Evolutionary conservation across 2,797 vertebrate genomes (phyloP), one percentile per base, ranked within the genome.

Genomic region (Cercopithecus neglectus): DNA sequence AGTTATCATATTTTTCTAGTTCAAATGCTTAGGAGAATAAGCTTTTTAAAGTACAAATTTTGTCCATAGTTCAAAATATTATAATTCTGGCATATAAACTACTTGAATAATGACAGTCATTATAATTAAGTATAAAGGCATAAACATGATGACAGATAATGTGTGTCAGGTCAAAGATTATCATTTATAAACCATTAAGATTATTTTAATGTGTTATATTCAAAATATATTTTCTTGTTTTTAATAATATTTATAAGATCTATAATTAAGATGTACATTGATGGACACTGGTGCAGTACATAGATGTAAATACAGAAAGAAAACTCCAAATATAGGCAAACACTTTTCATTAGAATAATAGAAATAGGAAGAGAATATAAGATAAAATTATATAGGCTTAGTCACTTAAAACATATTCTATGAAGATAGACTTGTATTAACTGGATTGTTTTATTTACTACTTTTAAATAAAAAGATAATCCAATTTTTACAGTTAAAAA

Each of bases 111-210:
- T 28, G 94, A 57, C 48, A 90, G 36, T 72, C 96, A 84, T 97
- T 86, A 79, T 91, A 96, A 84, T 80, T 85, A 87, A 95, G 33
- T 96, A 33, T 44, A 96, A 96, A 98, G 59, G 30, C 75, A 67
- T 90, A 97, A 97, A 95, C 48, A 95, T 22, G 14, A 96, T 64
- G 12, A 81, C 81, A 95, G 88, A 41, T 81, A 92, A 81, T 89
- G 80, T 53, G 11, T 94, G 22, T 22, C 55, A 93, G 36, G 82
- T 90, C 98, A 97, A 98, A 98, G 39, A 79, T 16, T 91, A 75
- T 7, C 24, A 59, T 89, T 97, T 96, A 85, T 1, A 94, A 53
- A 22, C 95, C 96, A 96, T 95, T 98, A 97, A 55, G 91, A 93
- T 95, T 93, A 91, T 95, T 97, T 92, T 61, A 14, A 79, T 95